Percentiles rank a stretch among this genome's conserved stretches.
These are phyloP conservation scores for Chloroclystis v-ata DNA, from an alignment of 2,888 invertebrate species.

Conservation along the genomic window DNA sequence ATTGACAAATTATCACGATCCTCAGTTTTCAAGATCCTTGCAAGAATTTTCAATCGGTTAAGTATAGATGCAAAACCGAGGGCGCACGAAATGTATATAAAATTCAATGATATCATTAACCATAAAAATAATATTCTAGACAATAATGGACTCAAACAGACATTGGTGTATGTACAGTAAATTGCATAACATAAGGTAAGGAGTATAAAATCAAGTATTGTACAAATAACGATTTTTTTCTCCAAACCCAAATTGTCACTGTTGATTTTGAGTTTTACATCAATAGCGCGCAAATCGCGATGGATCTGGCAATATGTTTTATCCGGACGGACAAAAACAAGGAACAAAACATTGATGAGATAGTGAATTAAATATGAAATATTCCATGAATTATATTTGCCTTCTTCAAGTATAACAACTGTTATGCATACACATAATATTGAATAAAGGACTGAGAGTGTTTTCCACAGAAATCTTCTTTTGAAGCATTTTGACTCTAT, in stretches of 20 bases:
- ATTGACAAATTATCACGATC: neutral
- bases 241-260: neutral
- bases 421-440: neutral
- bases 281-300: neutral
- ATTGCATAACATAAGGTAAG: neutral
- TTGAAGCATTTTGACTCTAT: constrained; percentile 7
- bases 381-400: neutral
- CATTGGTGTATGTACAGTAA: neutral
- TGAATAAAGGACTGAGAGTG: neutral
- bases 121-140: neutral
- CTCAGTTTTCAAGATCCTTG: neutral
- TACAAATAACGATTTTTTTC: neutral
- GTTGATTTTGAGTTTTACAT: neutral
- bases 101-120: neutral
- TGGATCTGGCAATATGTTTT: neutral
- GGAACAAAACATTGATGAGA: neutral
- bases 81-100: neutral
- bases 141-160: neutral
- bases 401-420: neutral
- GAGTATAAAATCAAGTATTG: neutral
- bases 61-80: neutral
- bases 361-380: neutral
- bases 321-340: neutral
- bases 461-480: neutral
- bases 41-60: neutral